Percentiles rank a stretch among this genome's conserved stretches.
Conservation (phyloP, 2,797 vertebrate genomes). For the Diplodus sargus region DNA sequence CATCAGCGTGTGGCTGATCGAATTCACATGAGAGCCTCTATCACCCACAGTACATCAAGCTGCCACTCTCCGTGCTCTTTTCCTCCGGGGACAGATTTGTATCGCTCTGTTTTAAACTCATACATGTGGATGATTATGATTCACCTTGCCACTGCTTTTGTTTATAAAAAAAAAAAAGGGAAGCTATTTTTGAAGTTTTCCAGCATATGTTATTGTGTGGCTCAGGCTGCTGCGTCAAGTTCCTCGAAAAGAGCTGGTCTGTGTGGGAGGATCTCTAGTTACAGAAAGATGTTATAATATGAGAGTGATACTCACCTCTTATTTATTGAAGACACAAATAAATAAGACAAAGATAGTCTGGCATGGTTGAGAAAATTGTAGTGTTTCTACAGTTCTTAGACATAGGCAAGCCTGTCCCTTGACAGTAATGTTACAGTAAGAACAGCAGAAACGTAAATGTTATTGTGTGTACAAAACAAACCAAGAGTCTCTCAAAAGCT, state of each 20-base stretch:
- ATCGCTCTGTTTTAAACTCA: conserved; percentile 61
- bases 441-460: conserved; percentile 31
- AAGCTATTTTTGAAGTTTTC: conserved; percentile 50
- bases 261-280: conserved; percentile 39
- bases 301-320: conserved; percentile 36
- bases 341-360: conserved; percentile 17
- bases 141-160: conserved; percentile 37
- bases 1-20: conserved; percentile 80
- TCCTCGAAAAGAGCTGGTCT: conserved; percentile 58
- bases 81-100: conserved; percentile 67
- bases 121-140: conserved; percentile 46
- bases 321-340: conserved; percentile 50
- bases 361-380: conserved; percentile 23
- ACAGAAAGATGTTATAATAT: conserved; percentile 37
- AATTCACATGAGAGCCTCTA: conserved; percentile 83
- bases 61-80: conserved; percentile 65
- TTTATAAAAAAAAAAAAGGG: neutral
- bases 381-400: neutral
- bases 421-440: conserved; percentile 1
- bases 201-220: conserved; percentile 47
- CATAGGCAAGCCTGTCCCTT: neutral
- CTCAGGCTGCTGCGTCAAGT: conserved; percentile 54
- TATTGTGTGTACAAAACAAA: conserved; percentile 7
- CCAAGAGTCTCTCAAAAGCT: neutral
- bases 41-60: conserved; percentile 76